phyloP scores from a whole-genome alignment of 2,113 vertebrate genomes.

The Nibea coibor region DNA sequence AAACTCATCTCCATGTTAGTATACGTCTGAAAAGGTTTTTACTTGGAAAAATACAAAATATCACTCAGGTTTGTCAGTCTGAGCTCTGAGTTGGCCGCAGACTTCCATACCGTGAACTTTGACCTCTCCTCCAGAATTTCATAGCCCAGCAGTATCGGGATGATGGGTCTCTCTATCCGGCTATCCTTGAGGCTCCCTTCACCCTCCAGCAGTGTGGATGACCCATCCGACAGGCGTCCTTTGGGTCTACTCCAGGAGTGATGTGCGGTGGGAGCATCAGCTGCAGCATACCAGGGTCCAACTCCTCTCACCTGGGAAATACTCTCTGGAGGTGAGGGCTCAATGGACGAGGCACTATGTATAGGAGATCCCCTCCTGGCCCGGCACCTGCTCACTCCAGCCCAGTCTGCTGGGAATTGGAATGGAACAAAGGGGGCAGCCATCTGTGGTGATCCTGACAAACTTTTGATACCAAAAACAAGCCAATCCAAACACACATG shows the following conservation, averaged over 20 bases:
- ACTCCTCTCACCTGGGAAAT: conserved; percentile 74
- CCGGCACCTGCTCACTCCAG: conserved; percentile 74
- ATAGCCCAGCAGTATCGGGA: conserved; percentile 88
- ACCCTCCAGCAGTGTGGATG: conserved; percentile 70
- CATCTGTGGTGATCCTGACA: conserved; percentile 22
- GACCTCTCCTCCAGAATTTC: conserved; percentile 93
- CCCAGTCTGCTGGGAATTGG: conserved; percentile 82
- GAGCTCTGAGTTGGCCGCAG: not conserved
- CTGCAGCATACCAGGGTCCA: conserved; percentile 69
- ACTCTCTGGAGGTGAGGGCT: conserved; percentile 77
- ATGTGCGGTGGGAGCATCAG: conserved; percentile 76
- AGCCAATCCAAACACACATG: not conserved
- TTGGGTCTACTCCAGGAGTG: conserved; percentile 67
- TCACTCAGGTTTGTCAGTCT: not conserved
- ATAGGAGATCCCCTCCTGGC: conserved; percentile 84
- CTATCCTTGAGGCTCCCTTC: conserved; percentile 61
- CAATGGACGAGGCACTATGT: conserved; percentile 69
- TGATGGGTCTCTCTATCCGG: conserved; percentile 85
- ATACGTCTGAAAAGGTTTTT: not conserved
- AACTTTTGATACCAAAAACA: not conserved
- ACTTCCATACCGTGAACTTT: conserved; percentile 90
- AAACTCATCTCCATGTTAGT: not conserved
- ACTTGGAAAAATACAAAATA: not conserved
- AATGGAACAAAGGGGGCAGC: conserved; percentile 82
- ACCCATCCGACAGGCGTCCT: not conserved